Conservation (phyloP, 2,113 vertebrate genomes). For the Hyla sarda region DNA sequence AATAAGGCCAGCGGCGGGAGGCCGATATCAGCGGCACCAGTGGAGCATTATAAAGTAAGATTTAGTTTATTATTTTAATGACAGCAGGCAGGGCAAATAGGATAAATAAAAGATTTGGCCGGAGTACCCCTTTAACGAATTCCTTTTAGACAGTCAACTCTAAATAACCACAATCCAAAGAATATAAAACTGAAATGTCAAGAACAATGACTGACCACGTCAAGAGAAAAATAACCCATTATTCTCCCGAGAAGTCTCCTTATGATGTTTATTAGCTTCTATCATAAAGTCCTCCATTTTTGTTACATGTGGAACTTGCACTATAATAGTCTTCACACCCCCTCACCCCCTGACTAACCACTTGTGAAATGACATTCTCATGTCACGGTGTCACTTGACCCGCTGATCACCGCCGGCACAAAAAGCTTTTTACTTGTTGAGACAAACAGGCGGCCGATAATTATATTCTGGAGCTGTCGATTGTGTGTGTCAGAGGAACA, state of each 20-base stretch:
- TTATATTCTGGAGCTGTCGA: slow-evolving; percentile 33
- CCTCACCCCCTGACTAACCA: background rate
- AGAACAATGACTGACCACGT: too few species aligned
- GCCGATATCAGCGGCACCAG: too few species aligned
- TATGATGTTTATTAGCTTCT: background rate
- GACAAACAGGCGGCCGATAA: slow-evolving; percentile 22
- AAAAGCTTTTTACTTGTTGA: slow-evolving; percentile 29
- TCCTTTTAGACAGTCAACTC: background rate
- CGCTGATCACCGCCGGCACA: slow-evolving; percentile 8
- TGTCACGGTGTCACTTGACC: slow-evolving; percentile 35
- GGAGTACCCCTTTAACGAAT: too few species aligned
- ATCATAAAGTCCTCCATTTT: slow-evolving; percentile 11
- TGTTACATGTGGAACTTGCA: background rate
- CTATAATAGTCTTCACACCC: background rate
- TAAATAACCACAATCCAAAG: background rate
- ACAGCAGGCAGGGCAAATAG: too few species aligned
- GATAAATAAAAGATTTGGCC: too few species aligned
- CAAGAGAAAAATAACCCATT: background rate
- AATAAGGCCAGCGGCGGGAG: too few species aligned
- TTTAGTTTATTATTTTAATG: too few species aligned
- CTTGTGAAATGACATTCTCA: slow-evolving; percentile 10
- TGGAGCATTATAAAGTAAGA: too few species aligned
- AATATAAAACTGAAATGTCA: background rate
- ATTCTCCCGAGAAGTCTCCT: background rate
- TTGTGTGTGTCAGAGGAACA: background rate